Percentiles rank a stretch among this genome's conserved stretches.
Evolutionary conservation across 2,888 invertebrate species (phyloP).

Genomic region (Megastigmus dorsalis): DNA sequence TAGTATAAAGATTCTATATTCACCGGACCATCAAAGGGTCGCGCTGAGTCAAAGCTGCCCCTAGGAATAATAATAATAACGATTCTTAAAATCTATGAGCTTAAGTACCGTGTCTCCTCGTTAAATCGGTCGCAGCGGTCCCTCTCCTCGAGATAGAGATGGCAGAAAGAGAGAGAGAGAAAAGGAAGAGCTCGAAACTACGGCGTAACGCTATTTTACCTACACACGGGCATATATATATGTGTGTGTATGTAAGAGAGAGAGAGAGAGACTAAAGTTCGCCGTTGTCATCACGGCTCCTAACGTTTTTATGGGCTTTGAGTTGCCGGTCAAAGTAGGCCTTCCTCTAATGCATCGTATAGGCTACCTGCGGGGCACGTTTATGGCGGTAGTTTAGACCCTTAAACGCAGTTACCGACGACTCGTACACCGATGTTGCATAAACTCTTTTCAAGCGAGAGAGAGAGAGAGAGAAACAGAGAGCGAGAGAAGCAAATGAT

Average conservation of each 20-base stretch:
- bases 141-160: too few relatives aligned
- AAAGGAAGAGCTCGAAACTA: neutral
- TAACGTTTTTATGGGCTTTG: constrained; percentile 65
- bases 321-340: constrained; percentile 51
- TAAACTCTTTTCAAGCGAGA: constrained; percentile 44
- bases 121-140: neutral
- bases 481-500: neutral
- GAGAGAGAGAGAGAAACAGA: neutral
- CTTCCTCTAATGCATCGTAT: constrained; percentile 31
- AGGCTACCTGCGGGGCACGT: constrained; percentile 28
- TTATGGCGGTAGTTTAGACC: constrained; percentile 53
- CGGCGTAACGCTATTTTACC: constrained; percentile 62
- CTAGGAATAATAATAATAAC: constrained; percentile 28
- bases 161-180: too few relatives aligned
- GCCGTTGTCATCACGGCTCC: constrained; percentile 58
- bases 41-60: too few relatives aligned
- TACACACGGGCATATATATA: constrained; percentile 61
- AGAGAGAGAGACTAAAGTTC: constrained; percentile 27
- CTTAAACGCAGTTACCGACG: constrained; percentile 58
- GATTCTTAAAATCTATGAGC: constrained; percentile 30
- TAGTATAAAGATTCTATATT: neutral
- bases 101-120: constrained; percentile 56
- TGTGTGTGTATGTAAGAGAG: too few relatives aligned
- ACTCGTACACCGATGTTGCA: constrained; percentile 55
- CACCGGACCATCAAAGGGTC: neutral